Base-by-base conservation (phyloP, 2,113 vertebrate species). In the Grammatotria lemairii region DNA sequence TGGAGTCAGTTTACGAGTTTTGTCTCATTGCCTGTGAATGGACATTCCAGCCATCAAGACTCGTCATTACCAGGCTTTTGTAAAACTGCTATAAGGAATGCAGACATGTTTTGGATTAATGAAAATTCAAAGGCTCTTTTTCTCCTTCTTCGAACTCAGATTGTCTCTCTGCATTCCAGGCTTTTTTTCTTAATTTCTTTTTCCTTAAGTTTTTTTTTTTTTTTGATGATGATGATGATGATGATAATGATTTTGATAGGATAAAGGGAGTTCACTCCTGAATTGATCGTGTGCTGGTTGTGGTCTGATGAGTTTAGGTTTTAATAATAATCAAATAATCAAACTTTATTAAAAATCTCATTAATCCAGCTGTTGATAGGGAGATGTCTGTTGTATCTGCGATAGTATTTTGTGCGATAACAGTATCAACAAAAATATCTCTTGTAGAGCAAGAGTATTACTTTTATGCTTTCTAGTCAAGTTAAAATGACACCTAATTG, bases 1-100 rank as follows among this genome's bases (percentile, higher is more conserved):
- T 90, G 91, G 92, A 94, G 91, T 92, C 93, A 91, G 92, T 93
- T 94, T 92, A 92, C 86, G 63, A 82, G 89, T 81, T 86, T 84
- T 73, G 88, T 90, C 92, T 88, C 91, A 35, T 53, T 70, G 84
- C 35, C 63, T 57, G 53, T 92, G 81, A 94, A 95, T 93, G 90
- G 91, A 86, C 42, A 93, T 93, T 94, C 93, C 92, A 88, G 89
- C 87, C 93, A 90, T 89, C 70, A 53, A 75, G 85, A 65, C 81
- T 79, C 28, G 86, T 90, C 94, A 90, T 86, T 87, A 81, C 89
- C 80, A 73, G 81, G 83, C 89, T 89, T 93, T 92, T 90, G 86
- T 87, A 58, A 86, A 87, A 81, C 33, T 35, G 58, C 79, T 68
- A 12, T 58, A 10, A 89, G 90, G 94, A 95, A 95, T 95, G 92